Evolutionary conservation across 2,113 vertebrate species (phyloP), one percentile per base, ranked within the genome.

Genomic region (Corydoras maculifer): DNA sequence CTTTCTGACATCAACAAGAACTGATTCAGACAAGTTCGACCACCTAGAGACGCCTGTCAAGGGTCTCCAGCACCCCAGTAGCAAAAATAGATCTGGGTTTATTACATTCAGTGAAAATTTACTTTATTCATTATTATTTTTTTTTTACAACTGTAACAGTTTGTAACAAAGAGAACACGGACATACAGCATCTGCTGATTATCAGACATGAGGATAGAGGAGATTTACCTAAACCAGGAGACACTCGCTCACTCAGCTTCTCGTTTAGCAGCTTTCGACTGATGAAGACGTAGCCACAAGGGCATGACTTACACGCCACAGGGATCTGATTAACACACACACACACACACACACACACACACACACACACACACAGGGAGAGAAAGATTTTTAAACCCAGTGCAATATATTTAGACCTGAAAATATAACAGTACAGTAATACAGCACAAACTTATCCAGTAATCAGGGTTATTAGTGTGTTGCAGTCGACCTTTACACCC

Each of bases 271-370:
- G 94, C 79, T 98, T 99, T 81, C 97, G 90, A 82, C 97, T 99
- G 76, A 99, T 99, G 85, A 99, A 99, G 82, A 99, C 93, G 65
- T 88, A 99, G 74, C 96, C 97, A 86, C 97, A 98, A 6, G 96
- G 93, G 78, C 96, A 98, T 2, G 96, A 97, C 84, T 99, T 98
- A 84, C 97, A 99, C 9, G 96, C 95, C 77, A 98, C 97, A 68
- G 97, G 97, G 87, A 98, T 96, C 96, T 99, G 74, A 13, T 15
- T 31, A 51, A 77, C 57, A 55, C 32, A 62, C 58, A 71, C 58
- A 69, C 13, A 67, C 48, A 69, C 18, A 78, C 58, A 69, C 13
- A 67, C 48, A 69, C 18, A 78, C 58, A 69, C 13, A 67, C 48
- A 77, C 57, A 55, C 32, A 62, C 58, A 71, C 58, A 69, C 13